Percentiles rank a stretch among this genome's conserved stretches.
Conservation (phyloP, 2,797 vertebrate genomes). For the Falco rusticolus region DNA sequence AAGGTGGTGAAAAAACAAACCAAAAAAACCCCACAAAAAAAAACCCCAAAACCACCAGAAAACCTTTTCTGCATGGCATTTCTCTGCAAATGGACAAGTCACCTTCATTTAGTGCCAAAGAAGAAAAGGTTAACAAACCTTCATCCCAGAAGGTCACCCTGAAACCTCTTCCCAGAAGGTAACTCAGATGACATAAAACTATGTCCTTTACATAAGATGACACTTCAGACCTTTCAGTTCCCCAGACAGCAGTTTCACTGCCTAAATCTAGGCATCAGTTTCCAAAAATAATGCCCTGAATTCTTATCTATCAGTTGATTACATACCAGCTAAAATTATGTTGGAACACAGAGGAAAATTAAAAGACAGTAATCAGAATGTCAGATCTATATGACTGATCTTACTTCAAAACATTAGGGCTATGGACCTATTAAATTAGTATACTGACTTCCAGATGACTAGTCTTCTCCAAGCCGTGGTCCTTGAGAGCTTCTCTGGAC, state of each 20-base stretch:
- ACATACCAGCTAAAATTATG: constrained; percentile 22
- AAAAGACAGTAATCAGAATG: constrained; percentile 18
- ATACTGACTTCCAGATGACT: neutral
- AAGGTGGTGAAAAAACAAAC: neutral
- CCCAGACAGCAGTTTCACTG: neutral
- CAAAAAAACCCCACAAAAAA: neutral
- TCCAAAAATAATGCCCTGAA: constrained; percentile 36
- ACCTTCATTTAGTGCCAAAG: neutral
- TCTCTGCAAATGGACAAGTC: neutral
- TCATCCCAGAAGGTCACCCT: neutral
- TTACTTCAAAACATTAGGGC: neutral
- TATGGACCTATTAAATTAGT: neutral
- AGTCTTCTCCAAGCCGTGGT: neutral
- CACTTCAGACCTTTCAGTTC: constrained; percentile 11
- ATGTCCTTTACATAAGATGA: neutral
- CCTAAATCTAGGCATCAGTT: constrained; percentile 19
- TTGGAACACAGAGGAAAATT: constrained; percentile 13
- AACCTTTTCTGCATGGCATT: neutral
- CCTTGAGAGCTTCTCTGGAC: neutral
- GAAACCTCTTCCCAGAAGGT: neutral
- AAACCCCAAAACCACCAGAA: neutral
- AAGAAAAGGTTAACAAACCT: constrained; percentile 23
- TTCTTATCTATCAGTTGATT: constrained; percentile 47
- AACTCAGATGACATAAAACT: neutral
- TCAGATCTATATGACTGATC: constrained; percentile 3